Evolutionary conservation across 53 echinoderm and acorn worm species (phyloP).

Genomic region (Antedon mediterranea): DNA sequence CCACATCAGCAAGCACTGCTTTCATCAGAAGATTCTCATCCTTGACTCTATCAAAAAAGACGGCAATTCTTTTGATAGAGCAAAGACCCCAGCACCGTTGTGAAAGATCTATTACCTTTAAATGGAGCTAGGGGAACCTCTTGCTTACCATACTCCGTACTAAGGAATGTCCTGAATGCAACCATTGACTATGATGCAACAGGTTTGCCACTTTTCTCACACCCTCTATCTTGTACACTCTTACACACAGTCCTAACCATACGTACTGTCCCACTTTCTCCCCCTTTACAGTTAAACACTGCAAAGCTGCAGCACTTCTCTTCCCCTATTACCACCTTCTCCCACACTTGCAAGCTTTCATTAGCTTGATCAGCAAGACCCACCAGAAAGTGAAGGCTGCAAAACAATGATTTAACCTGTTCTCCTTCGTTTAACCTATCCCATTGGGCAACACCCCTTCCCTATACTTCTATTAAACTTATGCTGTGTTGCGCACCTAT

Average conservation of each 20-base stretch:
- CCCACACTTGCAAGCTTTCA: slow-evolving; percentile 18
- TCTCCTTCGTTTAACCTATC: slow-evolving; percentile 6
- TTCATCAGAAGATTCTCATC: slow-evolving; percentile 7
- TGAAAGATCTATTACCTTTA: slow-evolving; percentile 37
- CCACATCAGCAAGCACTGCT: slow-evolving; percentile 1
- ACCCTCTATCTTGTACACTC: slow-evolving; percentile 22
- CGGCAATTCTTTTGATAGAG: not conserved
- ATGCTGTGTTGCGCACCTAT: slow-evolving; percentile 32
- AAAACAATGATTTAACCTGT: slow-evolving; percentile 19
- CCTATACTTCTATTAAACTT: too few relatives aligned
- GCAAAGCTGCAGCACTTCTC: not conserved
- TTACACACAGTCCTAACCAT: slow-evolving; percentile 31
- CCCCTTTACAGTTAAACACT: not conserved
- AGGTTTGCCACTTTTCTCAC: slow-evolving; percentile 24
- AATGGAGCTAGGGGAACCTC: slow-evolving; percentile 28
- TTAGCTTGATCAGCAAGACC: slow-evolving; percentile 26
- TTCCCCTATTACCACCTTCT: slow-evolving; percentile 30
- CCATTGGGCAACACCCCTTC: slow-evolving; percentile 24
- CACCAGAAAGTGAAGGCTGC: slow-evolving; percentile 35
- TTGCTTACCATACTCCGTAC: not conserved
- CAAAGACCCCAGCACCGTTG: slow-evolving; percentile 33
- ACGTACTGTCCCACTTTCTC: slow-evolving; percentile 12
- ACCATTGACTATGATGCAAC: too few relatives aligned
- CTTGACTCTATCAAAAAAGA: not conserved
- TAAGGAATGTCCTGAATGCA: slow-evolving; percentile 20